Evolutionary conservation across 2,113 vertebrate genomes (phyloP).

Genomic region (Dascyllus trimaculatus): DNA sequence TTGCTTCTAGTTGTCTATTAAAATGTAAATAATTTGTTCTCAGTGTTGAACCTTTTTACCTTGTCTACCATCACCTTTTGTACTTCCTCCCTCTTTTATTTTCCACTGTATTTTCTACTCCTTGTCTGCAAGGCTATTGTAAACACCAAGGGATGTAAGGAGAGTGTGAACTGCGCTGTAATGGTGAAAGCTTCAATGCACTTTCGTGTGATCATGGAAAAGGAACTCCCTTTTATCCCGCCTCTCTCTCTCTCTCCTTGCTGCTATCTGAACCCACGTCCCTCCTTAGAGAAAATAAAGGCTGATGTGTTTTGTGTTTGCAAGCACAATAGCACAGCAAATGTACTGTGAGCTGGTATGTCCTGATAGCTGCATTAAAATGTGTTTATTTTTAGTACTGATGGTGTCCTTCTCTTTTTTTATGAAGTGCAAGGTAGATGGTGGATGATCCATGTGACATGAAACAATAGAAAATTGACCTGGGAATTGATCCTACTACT

Average conservation of each 20-base stretch:
- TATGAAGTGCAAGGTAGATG: not conserved
- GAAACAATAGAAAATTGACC: too few species aligned
- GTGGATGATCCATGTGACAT: not conserved
- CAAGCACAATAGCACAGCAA: constrained; percentile 41
- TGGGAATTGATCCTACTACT: too few species aligned
- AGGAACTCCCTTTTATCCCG: constrained; percentile 47
- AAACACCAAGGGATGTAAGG: constrained; percentile 52
- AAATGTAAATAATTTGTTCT: constrained; percentile 71
- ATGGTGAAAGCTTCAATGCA: constrained; percentile 38
- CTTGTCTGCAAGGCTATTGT: constrained; percentile 30
- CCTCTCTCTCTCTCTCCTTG: constrained; percentile 40
- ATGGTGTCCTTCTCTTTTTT: not conserved
- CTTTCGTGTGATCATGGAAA: constrained; percentile 35
- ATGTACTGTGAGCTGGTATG: constrained; percentile 46
- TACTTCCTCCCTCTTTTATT: constrained; percentile 47
- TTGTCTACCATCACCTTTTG: constrained; percentile 65
- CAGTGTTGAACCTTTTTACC: constrained; percentile 56
- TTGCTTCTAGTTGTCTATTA: constrained; percentile 73
- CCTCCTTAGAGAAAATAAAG: constrained; percentile 43
- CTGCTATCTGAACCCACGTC: constrained; percentile 39
- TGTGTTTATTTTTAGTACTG: constrained; percentile 74
- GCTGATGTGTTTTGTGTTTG: constrained; percentile 32
- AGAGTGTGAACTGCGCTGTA: constrained; percentile 33
- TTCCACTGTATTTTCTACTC: constrained; percentile 59
- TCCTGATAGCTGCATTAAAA: constrained; percentile 76